Evolutionary conservation across 2,888 invertebrate genomes (phyloP), one percentile per base, ranked within the genome.

Genomic region (Lasioglossum morio): DNA sequence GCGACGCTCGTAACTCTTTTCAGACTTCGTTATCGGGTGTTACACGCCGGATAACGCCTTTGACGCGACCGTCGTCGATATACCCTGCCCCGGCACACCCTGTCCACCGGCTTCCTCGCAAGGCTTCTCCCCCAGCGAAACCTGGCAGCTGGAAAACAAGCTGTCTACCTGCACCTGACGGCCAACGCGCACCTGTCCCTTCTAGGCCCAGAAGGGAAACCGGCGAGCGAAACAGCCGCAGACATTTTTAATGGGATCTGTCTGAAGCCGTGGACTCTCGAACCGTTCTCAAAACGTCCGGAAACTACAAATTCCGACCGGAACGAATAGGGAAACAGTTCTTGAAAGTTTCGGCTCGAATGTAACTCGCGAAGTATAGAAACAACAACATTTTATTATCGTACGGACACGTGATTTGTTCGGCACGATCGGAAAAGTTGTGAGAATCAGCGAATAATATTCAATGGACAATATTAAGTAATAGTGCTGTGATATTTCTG

Each of bases 1-100:
- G 83, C 86, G 75, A 16, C 66, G 87, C 88, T 85, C 77, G 53
- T 81, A 83, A 81, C 72, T 88, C 88, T 84, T 87, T 87, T 87
- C 84, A 77, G 79, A 72, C 81, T 77, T 87, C 79, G 87, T 86
- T 86, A 86, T 81, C 79, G 74, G 77, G 37, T 73, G 79, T 80
- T 81, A 63, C 73, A 34, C 73, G 19, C n/a, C 48, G 83, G 81
- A 87, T 79, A 81, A 80, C 82, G 78, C 80, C 79, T 73, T 77
- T 78, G 43, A 84, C 84, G 81, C 60, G 79, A 78, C 75, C 69
- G 69, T 48, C 53, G 78, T 53, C 81, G 27, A 60, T 81, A 72
- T 2, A 43, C n/a, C 27, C 34, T 2, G 2, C 63, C 46, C 14
- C 40, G 14, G 19, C 37, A 12, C 7, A 7, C 60, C 14, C 14